Percentiles rank a stretch among this genome's conserved stretches.
phyloP scores from a whole-genome alignment of 2,888 invertebrate species.

The Leptogaster cylindrica region DNA sequence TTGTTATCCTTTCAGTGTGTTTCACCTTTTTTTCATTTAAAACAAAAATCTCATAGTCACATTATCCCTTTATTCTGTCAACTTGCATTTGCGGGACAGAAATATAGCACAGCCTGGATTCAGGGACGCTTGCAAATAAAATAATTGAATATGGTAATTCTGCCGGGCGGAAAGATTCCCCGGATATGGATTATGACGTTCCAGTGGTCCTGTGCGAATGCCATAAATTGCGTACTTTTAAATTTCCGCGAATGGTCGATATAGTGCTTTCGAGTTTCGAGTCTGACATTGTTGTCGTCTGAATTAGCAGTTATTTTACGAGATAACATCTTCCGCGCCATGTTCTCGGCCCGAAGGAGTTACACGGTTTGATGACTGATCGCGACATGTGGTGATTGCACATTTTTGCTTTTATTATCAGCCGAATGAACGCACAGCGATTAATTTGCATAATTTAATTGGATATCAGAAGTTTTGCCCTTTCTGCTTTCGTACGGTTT shows the following conservation, averaged over 20 bases:
- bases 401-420: constrained; percentile 33
- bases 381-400: constrained; percentile 25
- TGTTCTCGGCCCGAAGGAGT: not conserved
- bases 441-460: constrained; percentile 33
- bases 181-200: constrained; percentile 8
- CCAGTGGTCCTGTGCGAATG: not conserved
- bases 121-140: constrained; percentile 35
- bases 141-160: constrained; percentile 30
- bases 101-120: too few species aligned
- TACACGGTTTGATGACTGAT: constrained; percentile 20
- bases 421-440: constrained; percentile 7
- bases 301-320: constrained; percentile 33
- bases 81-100: too few species aligned
- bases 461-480: not conserved
- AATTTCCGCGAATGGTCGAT: constrained; percentile 10
- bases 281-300: constrained; percentile 14
- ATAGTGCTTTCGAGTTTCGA: constrained; percentile 13
- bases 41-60: too few species aligned
- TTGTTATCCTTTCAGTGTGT: too few species aligned
- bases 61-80: too few species aligned
- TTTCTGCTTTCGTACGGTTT: too few species aligned
- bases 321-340: not conserved
- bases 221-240: constrained; percentile 12
- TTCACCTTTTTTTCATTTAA: too few species aligned
- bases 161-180: not conserved